Conservation (phyloP, 2,888 invertebrate species). For the Yponomeuta cagnagella region DNA sequence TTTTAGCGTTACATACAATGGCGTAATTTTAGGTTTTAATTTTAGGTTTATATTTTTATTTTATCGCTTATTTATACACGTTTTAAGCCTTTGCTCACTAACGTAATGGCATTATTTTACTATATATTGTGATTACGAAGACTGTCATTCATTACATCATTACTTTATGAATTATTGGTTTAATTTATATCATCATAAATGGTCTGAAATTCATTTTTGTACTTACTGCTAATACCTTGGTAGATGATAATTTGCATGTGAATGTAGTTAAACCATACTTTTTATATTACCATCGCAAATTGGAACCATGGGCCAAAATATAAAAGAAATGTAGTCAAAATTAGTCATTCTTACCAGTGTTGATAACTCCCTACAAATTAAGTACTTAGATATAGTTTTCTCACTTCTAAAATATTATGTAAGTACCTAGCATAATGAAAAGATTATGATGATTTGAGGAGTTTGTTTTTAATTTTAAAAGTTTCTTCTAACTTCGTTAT, state of each 20-base stretch:
- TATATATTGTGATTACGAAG: slow-evolving; percentile 35
- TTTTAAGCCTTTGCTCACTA: slow-evolving; percentile 57
- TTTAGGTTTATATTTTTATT: neutral
- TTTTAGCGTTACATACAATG: neutral
- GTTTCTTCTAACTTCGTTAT: slow-evolving; percentile 1
- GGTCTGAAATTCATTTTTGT: slow-evolving; percentile 5
- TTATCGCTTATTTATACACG: slow-evolving; percentile 15
- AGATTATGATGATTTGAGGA: slow-evolving; percentile 9
- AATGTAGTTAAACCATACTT: slow-evolving; percentile 24
- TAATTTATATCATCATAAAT: neutral
- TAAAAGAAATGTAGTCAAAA: slow-evolving; percentile 57
- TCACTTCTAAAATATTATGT: neutral
- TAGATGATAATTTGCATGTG: slow-evolving; percentile 24
- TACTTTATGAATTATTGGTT: slow-evolving; percentile 19
- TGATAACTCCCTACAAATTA: slow-evolving; percentile 26
- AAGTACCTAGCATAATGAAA: neutral
- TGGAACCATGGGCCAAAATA: slow-evolving; percentile 68
- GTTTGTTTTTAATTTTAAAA: slow-evolving; percentile 15
- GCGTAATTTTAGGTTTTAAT: neutral
- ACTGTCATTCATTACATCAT: slow-evolving; percentile 38
- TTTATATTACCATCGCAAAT: slow-evolving; percentile 39
- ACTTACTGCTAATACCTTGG: slow-evolving; percentile 22
- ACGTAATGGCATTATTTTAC: slow-evolving; percentile 58
- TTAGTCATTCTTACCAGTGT: slow-evolving; percentile 51
- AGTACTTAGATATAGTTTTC: slow-evolving; percentile 15